phyloP scores from a whole-genome alignment of 2,113 vertebrate genomes.

The Cariama cristata region DNA sequence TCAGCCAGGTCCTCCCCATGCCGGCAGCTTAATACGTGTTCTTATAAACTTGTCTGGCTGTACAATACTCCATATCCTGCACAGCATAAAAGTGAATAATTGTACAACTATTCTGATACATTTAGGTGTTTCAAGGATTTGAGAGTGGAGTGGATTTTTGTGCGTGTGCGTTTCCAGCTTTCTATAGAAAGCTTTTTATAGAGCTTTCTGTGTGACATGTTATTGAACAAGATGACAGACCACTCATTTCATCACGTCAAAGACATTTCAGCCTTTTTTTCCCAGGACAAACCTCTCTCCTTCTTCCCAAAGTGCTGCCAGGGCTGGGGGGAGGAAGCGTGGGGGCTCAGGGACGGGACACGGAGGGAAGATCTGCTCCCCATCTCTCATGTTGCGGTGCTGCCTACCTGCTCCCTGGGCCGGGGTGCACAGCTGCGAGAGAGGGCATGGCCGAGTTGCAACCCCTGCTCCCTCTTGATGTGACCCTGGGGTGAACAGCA shows the following conservation, averaged over 20 bases:
- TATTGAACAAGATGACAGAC: not conserved
- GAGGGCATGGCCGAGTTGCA: not conserved
- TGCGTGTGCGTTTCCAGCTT: not conserved
- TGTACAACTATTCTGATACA: not conserved
- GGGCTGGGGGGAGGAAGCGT: not conserved
- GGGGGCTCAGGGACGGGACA: not conserved
- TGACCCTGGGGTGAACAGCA: not conserved
- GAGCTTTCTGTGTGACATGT: not conserved
- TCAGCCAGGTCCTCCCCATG: not conserved
- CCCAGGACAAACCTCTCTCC: not conserved
- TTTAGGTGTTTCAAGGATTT: not conserved
- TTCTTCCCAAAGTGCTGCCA: not conserved
- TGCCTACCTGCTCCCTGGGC: not conserved
- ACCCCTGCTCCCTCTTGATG: not conserved
- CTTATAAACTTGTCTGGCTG: not conserved
- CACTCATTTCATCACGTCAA: not conserved
- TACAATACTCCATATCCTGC: not conserved
- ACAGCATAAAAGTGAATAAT: not conserved
- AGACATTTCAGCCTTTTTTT: not conserved
- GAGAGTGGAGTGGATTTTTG: not conserved
- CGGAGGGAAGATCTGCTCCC: not conserved
- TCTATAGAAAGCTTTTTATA: not conserved
- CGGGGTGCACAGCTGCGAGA: fast-evolving
- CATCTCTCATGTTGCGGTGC: fast-evolving
- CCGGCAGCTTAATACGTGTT: not conserved